Evolutionary conservation across 1,140 invertebrate species (phyloP).

Genomic region (Danaus plexippus): DNA sequence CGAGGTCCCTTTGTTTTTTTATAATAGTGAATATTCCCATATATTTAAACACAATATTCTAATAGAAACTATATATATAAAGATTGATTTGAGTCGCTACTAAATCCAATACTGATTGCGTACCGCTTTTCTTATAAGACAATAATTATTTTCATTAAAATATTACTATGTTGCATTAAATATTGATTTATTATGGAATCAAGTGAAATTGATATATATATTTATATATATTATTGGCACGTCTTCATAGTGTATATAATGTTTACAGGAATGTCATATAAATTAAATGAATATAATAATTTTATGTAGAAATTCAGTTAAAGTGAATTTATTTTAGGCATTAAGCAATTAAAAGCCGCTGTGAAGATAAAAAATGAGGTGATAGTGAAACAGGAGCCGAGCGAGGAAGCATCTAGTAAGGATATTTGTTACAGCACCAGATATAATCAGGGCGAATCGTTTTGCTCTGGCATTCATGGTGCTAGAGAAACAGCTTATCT

Average conservation of each 20-base stretch:
- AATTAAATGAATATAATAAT: neutral
- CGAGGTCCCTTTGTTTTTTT: too few species aligned
- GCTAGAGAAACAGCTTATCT: constrained; percentile 20
- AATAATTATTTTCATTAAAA: too few species aligned
- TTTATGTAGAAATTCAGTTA: neutral
- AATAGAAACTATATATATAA: too few species aligned
- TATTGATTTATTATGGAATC: constrained; percentile 4
- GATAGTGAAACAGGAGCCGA: constrained; percentile 44
- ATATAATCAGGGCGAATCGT: constrained; percentile 15
- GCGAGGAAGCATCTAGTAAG: constrained; percentile 41
- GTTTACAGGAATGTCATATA: neutral
- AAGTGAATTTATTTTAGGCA: constrained; percentile 33
- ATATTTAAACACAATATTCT: too few species aligned
- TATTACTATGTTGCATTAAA: neutral
- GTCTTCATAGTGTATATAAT: neutral
- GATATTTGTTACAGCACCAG: constrained; percentile 16
- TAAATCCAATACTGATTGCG: too few species aligned
- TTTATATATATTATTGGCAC: neutral
- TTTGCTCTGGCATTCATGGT: constrained; percentile 20
- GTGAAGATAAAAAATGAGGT: constrained; percentile 51
- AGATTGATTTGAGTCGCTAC: too few species aligned
- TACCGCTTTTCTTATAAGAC: too few species aligned
- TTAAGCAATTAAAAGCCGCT: constrained; percentile 26
- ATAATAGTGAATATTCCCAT: too few species aligned
- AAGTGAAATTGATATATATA: neutral